Percentiles rank a stretch among this genome's conserved stretches.
Conservation (phyloP, 2,888 invertebrate genomes). For the Phasia obesa region DNA sequence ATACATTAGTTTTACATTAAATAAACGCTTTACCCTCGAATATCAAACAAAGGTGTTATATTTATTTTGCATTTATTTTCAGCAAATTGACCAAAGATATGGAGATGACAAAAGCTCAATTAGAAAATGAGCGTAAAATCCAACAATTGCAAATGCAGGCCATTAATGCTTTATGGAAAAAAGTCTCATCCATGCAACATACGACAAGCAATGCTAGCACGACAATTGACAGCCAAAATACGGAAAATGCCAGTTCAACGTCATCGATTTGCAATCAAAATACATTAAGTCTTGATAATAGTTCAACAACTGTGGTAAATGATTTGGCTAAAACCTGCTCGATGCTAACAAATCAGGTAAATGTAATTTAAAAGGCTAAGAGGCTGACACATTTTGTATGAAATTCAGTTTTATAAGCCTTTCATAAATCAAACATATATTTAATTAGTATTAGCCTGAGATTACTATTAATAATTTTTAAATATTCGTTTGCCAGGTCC, state of each 20-base stretch:
- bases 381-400: too few relatives aligned
- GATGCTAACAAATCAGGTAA: constrained; percentile 88
- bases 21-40: too few relatives aligned
- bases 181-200: constrained; percentile 87
- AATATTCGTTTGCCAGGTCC: constrained; percentile 84
- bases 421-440: too few relatives aligned
- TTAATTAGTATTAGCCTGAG: too few relatives aligned
- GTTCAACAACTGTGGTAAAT: constrained; percentile 85
- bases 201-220: constrained; percentile 58
- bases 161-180: constrained; percentile 94
- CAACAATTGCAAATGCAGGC: constrained; percentile 95
- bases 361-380: constrained; percentile 17
- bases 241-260: constrained; percentile 31
- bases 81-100: constrained; percentile 92
- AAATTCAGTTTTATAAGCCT: too few relatives aligned
- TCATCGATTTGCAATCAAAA: constrained; percentile 51
- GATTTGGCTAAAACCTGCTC: constrained; percentile 90
- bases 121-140: constrained; percentile 92
- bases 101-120: constrained; percentile 91
- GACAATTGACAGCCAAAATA: constrained; percentile 70
- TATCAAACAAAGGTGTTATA: too few relatives aligned
- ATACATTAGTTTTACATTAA: too few relatives aligned
- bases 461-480: constrained; percentile 6
- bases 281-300: constrained; percentile 82
- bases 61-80: constrained; percentile 65